Conservation (phyloP, 2,888 invertebrate species). For the Drosophila ustulata region DNA sequence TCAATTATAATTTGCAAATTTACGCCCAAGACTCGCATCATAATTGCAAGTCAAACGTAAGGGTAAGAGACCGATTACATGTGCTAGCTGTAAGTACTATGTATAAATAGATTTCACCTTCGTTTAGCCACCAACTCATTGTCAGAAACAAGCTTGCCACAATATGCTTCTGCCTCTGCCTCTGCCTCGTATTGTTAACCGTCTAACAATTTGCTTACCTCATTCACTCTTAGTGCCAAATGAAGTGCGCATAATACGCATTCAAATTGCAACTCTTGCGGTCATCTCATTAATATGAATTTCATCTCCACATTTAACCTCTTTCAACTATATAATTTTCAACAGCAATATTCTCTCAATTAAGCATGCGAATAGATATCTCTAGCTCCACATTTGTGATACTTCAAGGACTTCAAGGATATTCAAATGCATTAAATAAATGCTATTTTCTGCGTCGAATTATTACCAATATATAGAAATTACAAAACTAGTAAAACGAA, state of each 20-base stretch:
- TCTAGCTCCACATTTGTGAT: neutral
- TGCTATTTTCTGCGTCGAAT: neutral
- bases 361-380: neutral
- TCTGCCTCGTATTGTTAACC: conserved; percentile 11
- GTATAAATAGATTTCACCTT: conserved; percentile 4
- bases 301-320: conserved; percentile 18
- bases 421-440: neutral
- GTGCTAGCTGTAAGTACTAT: neutral
- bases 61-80: neutral
- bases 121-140: conserved; percentile 29
- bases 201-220: conserved; percentile 43
- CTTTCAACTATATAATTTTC: conserved; percentile 13
- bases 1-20: conserved; percentile 62
- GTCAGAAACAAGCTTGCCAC: conserved; percentile 1
- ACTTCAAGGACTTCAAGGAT: neutral
- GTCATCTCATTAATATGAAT: conserved; percentile 55
- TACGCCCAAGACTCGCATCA: conserved; percentile 29
- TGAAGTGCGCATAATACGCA: conserved; percentile 47
- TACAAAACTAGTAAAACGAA: too few relatives aligned
- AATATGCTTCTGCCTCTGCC: conserved; percentile 7
- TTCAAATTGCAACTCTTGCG: conserved; percentile 49
- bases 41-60: conserved; percentile 23
- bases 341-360: neutral
- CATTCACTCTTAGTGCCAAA: conserved; percentile 27
- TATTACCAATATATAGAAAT: neutral